Base-by-base conservation (phyloP, 2,113 vertebrate genomes). In the Brachypteracias leptosomus region DNA sequence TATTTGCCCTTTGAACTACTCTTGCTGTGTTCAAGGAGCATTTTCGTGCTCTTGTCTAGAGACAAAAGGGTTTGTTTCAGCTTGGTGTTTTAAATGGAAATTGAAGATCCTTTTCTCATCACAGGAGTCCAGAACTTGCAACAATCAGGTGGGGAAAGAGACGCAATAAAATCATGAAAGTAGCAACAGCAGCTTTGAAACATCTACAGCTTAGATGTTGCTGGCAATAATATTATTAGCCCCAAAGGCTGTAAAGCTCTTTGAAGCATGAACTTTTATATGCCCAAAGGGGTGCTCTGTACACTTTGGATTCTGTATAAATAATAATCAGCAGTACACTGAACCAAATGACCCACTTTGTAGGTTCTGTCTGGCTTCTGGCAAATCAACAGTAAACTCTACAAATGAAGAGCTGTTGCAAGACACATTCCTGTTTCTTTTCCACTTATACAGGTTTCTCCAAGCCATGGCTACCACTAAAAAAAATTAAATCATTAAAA, bases 111-210 rank as follows among this genome's bases (percentile, higher is more conserved):
- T 59, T 57, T 82, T 46, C 71, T 71, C 78, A 82, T 42, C 74
- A 38, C 29, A 51, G 79, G 26, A 58, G 42, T 89, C 78, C 88
- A 88, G 49, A 76, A 85, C 44, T 75, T 75, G n/a, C 58, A 70
- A 67, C 4, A 2, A 63, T 58, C 62, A 85, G 81, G 81, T 55
- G 88, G 61, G 55, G 74, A 33, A 79, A 94, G 71, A 85, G 72
- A 79, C 1, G 40, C 77, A 90, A 59, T 77, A 80, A 88, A 91
- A 83, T 82, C 51, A 88, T 46, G 71, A 76, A 94, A 89, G 74
- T 26, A 79, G 91, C 59, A 89, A 91, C 71, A 70, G 89, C 62
- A 91, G 95, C 89, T 95, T 96, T 95, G 94, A 97, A 93, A 95
- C 82, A 94, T 46, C 79, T 68, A 80, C 46, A 91, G 94, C 88